These are phyloP conservation scores for Macropodus opercularis DNA, from an alignment of 2,797 vertebrate species.

Conservation along the genomic window DNA sequence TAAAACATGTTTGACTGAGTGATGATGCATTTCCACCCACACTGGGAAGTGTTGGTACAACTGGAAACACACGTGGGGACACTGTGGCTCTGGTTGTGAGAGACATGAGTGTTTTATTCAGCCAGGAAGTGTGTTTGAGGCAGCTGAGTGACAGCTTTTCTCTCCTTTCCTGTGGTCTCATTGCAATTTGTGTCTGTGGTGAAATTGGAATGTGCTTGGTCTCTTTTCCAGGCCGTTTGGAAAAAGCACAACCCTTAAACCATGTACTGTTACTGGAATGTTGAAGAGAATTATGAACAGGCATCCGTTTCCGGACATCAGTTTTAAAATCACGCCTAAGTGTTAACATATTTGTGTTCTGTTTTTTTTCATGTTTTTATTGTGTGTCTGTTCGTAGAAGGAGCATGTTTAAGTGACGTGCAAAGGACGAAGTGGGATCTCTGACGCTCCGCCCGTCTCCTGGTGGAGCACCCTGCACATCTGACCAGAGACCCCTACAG, in stretches of 20 bases:
- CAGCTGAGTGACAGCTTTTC: conserved; percentile 22
- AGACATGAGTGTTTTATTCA: conserved; percentile 31
- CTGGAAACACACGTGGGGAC: conserved; percentile 28
- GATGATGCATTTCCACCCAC: conserved; percentile 45
- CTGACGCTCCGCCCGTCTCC: conserved; percentile 67
- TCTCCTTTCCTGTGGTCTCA: conserved; percentile 30
- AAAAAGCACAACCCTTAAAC: background rate
- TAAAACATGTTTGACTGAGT: conserved; percentile 7
- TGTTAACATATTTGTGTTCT: background rate
- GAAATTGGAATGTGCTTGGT: background rate
- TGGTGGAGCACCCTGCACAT: conserved; percentile 74
- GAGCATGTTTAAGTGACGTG: conserved; percentile 78
- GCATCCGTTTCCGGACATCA: conserved; percentile 1
- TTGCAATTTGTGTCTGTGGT: conserved; percentile 9
- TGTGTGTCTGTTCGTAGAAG: conserved; percentile 40
- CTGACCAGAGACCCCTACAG: conserved; percentile 67
- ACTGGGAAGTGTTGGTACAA: conserved; percentile 10
- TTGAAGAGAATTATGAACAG: conserved; percentile 16
- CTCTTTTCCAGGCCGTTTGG: conserved; percentile 1
- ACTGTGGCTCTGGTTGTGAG: conserved; percentile 24
- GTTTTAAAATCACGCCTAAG: background rate
- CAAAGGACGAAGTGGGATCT: conserved; percentile 73
- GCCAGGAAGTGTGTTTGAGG: conserved; percentile 44
- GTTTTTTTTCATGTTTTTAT: conserved; percentile 10
- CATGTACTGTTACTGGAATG: background rate